Conservation (phyloP, 2,888 invertebrate genomes). For the Tuberolachnus salignus region DNA sequence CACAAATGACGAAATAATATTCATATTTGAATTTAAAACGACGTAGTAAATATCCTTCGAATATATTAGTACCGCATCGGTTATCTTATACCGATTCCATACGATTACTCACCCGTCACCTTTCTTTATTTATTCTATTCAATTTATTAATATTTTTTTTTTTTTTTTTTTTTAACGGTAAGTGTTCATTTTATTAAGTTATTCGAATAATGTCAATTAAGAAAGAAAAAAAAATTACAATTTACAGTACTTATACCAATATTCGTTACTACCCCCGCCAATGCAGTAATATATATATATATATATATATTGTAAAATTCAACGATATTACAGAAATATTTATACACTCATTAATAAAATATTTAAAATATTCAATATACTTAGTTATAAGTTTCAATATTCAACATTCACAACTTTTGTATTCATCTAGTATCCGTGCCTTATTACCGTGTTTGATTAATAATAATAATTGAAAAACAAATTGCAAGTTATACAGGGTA, state of each 20-base stretch:
- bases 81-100: neutral
- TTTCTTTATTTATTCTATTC: neutral
- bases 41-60: neutral
- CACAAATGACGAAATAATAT: no score
- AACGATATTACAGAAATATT: no score
- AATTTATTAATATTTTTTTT: neutral
- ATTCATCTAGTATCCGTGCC: neutral
- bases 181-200: slow-evolving; percentile 11
- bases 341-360: no score
- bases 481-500: no score
- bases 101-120: neutral
- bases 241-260: no score
- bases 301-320: no score
- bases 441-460: neutral
- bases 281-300: no score
- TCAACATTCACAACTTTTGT: no score
- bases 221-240: neutral
- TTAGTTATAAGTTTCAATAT: no score
- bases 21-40: neutral
- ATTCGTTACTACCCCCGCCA: no score
- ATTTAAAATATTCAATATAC: no score
- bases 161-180: neutral
- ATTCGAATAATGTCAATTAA: slow-evolving; percentile 40
- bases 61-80: neutral
- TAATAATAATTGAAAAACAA: no score